These are phyloP conservation scores for Tympanoctomys barrerae DNA, from an alignment of 2,797 vertebrate genomes.

Conservation along the genomic window DNA sequence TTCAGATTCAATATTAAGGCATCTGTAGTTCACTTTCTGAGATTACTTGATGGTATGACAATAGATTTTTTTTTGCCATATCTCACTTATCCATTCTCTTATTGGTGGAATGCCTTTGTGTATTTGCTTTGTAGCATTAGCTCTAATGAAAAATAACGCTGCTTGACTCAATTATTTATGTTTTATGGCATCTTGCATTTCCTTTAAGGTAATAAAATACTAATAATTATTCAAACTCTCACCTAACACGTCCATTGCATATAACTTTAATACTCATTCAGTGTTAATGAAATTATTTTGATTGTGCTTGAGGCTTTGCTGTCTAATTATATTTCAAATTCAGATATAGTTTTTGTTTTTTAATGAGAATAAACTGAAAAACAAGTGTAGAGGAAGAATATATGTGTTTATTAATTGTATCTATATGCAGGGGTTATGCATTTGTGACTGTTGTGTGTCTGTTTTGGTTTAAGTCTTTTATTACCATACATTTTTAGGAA, in stretches of 20 bases:
- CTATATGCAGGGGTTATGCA: background rate
- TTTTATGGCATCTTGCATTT: background rate
- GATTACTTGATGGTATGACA: background rate
- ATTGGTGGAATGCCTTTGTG: background rate
- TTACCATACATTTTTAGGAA: background rate
- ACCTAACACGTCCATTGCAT: background rate
- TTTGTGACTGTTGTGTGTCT: background rate
- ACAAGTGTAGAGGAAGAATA: background rate
- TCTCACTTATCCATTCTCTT: background rate
- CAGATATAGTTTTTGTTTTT: background rate
- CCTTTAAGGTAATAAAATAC: background rate
- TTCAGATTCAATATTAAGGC: background rate
- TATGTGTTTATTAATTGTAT: background rate
- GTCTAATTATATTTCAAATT: background rate
- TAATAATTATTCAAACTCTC: background rate
- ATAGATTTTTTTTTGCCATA: background rate
- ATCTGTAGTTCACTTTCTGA: background rate
- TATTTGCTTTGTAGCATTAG: background rate
- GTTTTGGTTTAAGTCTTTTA: background rate
- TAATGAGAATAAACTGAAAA: background rate
- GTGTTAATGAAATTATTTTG: background rate
- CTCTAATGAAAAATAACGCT: background rate
- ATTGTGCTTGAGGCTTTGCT: background rate
- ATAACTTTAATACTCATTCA: background rate
- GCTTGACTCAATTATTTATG: background rate